These are phyloP conservation scores for Triplophysa siluroides DNA, from an alignment of 2,113 vertebrate genomes.

Conservation along the genomic window DNA sequence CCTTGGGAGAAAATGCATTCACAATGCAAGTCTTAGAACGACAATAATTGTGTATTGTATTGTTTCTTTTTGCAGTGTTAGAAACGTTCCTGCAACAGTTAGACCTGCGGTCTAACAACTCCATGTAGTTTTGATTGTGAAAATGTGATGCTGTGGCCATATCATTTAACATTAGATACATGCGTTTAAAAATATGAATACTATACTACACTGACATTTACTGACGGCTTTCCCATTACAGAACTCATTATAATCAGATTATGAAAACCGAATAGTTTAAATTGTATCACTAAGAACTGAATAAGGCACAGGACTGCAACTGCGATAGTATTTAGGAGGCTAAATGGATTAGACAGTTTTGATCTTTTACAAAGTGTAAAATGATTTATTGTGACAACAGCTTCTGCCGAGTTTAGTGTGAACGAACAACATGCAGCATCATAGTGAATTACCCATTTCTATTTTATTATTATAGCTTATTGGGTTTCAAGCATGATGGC, in stretches of 20 bases:
- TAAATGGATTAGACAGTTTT: neutral
- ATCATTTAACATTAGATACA: neutral
- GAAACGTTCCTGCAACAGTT: conserved; percentile 17
- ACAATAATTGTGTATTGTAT: conserved; percentile 4
- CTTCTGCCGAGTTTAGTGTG: conserved; percentile 13
- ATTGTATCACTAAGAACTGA: neutral
- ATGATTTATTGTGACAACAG: conserved; percentile 15
- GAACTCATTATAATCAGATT: too few relatives aligned
- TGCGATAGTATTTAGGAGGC: neutral
- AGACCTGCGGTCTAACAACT: conserved; percentile 31
- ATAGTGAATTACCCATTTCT: neutral
- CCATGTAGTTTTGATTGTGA: conserved; percentile 17
- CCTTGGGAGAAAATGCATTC: conserved; percentile 5
- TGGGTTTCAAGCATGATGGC: conserved; percentile 28
- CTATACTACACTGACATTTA: neutral
- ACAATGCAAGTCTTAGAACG: neutral
- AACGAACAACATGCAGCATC: conserved; percentile 4
- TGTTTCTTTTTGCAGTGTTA: neutral
- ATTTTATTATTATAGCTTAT: neutral
- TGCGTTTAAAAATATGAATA: neutral
- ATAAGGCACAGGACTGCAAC: neutral
- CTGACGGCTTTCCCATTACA: too few relatives aligned
- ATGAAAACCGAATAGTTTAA: neutral
- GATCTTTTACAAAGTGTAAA: neutral
- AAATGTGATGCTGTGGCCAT: neutral